Base-by-base conservation (phyloP, 2,888 invertebrate species). In the Mermis nigrescens region DNA sequence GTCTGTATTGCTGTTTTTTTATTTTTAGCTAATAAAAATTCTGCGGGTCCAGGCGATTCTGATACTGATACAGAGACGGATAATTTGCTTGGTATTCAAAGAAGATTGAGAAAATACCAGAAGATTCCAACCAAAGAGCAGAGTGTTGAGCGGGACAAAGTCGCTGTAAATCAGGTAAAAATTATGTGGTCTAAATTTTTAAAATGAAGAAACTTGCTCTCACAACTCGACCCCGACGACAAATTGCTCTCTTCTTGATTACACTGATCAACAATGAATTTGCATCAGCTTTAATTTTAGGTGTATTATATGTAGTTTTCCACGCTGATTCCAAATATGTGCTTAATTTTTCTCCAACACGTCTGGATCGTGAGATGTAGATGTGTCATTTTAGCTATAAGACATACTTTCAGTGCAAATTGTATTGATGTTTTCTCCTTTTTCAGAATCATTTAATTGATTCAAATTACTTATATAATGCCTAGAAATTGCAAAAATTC, bases 21-120 rank as follows among this genome's bases (percentile, higher is more conserved):
- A n/a, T n/a, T n/a, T n/a, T n/a, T n/a, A n/a, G n/a, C n/a, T n/a
- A n/a, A n/a, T 61, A n/a, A 22, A 32, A 24, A 32, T 31, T 26
- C 54, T 28, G 67, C 62, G n/a, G 63, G 63, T 26, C 65, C 65
- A 31, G 68, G 66, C 67, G 74, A 74, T 63, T 88, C 90, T 29
- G 94, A 94, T 71, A 95, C 94, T 0, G 94, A 95, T 74, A 81
- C 92, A 67, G 94, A 94, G 77, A 94, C 94, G n/a, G 94, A 94
- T 75, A 80, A 92, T 68, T 77, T 94, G 63, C 80, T 94, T 62
- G 91, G 92, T 24, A 91, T 92, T 72, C 91, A 92, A 74, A 79
- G 89, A 3, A 32, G 45, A 28, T 22, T 46, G 22, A n/a, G 53
- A 1, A 45, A 52, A 19, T 27, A 46, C 15, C 28, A 52, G 29